Evolutionary conservation across 2,888 invertebrate species (phyloP), one percentile per base, ranked within the genome.

Genomic region (Choristoneura rosaceana): DNA sequence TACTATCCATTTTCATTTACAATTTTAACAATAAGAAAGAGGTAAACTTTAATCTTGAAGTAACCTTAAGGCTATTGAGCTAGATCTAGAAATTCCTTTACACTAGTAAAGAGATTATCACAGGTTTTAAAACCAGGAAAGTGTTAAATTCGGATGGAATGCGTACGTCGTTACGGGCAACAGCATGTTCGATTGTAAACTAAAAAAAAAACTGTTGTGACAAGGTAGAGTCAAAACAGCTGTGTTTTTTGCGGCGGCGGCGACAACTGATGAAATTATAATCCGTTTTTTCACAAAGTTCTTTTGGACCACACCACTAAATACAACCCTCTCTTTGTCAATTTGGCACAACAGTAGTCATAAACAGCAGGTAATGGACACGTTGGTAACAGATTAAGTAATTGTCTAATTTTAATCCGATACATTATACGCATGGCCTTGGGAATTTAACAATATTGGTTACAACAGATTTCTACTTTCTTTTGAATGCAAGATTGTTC

Each of bases 331-430:
- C 50, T 58, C 50, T 64, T 73, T 71, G 71, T 71, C 3, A 15
- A 25, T 62, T 69, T 69, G 59, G 41, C 64, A 60, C 60, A 73
- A 41, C 73, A 73, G 73, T 64, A 73, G 73, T 68, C 52, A 59
- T 73, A 69, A 73, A 68, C 59, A 41, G 0, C 62, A 47, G 59
- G 73, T 59, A 64, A 25, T 14, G 47, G n/a, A 38, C 12, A 60
- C 60, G 50, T 64, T 60, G 63, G 52, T n/a, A 15, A 43, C 52
- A 52, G 69, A 71, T 67, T 61, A 68, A 41, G 10, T n/a, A 33
- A 69, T 69, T 68, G 73, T 73, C 64, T 15, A 41, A 52, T 55
- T 62, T 62, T 58, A 59, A 64, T 59, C 59, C 50, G 47, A 50
- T 45, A 58, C n/a, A 9, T 45, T 55, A 41, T 55, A 15, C 15